Evolutionary conservation across 1,140 invertebrate species (phyloP).

Genomic region (Amyelois transitella): DNA sequence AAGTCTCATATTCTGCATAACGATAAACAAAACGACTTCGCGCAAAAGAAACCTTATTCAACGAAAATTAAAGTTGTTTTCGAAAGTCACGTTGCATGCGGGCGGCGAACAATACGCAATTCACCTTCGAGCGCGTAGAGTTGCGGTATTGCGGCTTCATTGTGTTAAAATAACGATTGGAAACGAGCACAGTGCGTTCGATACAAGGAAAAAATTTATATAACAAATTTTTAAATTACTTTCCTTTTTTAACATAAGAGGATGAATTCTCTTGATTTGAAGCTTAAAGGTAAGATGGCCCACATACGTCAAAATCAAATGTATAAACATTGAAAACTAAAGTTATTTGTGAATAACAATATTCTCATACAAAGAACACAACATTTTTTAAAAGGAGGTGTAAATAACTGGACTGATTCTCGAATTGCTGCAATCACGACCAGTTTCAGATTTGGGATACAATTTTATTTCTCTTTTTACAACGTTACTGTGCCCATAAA

Average conservation of each 20-base stretch:
- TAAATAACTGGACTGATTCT: background rate
- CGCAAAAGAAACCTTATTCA: slow-evolving; percentile 60
- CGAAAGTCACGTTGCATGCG: slow-evolving; percentile 56
- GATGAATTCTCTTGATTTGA: too few species aligned
- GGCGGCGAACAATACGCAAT: slow-evolving; percentile 71
- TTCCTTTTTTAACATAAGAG: too few species aligned
- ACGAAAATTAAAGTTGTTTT: slow-evolving; percentile 58
- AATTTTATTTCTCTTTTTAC: background rate
- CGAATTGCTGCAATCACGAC: background rate
- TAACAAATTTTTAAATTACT: too few species aligned
- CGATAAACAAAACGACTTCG: slow-evolving; percentile 10
- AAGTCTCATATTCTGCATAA: slow-evolving; percentile 23
- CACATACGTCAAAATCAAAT: too few species aligned
- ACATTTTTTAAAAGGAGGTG: background rate
- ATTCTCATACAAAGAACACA: too few species aligned
- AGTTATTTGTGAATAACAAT: too few species aligned
- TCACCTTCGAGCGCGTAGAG: slow-evolving; percentile 70
- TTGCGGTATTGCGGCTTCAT: slow-evolving; percentile 71
- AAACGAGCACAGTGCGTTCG: slow-evolving; percentile 48
- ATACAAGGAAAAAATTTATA: slow-evolving; percentile 25
- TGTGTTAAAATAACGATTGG: slow-evolving; percentile 70
- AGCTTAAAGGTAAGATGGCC: too few species aligned
- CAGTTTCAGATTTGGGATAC: background rate
- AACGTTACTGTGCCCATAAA: background rate
- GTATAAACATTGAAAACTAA: too few species aligned